Evolutionary conservation across 2,888 invertebrate species (phyloP), one percentile per base, ranked within the genome.

Genomic region (Charanyca ferruginea): DNA sequence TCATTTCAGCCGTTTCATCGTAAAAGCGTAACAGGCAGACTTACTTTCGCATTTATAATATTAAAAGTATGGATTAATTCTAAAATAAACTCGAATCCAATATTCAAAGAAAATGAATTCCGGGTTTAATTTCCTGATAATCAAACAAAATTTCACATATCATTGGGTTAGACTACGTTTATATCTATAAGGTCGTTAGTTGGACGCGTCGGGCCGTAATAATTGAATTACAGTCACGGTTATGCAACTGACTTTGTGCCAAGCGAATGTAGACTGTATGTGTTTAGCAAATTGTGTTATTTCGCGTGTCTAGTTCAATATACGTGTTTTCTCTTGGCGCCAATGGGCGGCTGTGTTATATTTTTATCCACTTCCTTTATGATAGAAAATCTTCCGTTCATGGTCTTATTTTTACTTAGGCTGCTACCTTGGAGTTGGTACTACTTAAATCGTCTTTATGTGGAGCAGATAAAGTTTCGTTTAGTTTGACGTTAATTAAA

Each of bases 221-320:
- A 93, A 93, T 93, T 93, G 87, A 92, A 93, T 93, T 93, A 93
- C 90, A 83, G 83, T 86, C 81, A 87, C 85, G 83, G 88, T 86
- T 90, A 88, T 77, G 75, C 81, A 81, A 81, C 77, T 77, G 66
- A 68, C 57, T 66, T 81, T 74, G 73, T 80, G 77, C 80, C 68
- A 75, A 55, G 73, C 70, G 64, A 77, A 69, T 80, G 42, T 77
- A 20, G 63, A 73, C 77, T 75, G 28, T 81, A 64, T 73, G 25
- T 48, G 58, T 71, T 70, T 72, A 52, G 66, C 54, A 74, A 80
- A 80, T 77, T 80, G 73, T 63, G 54, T 77, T 80, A 80, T 79
- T 79, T 79, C 65, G 66, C 63, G 49, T 67, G 71, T 75, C 75
- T 61, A 49, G 52, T 42, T 25, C n/a, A 25, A 38, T 58, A 70